These are phyloP conservation scores for Timandra comae DNA, from an alignment of 2,888 invertebrate genomes.

Conservation along the genomic window DNA sequence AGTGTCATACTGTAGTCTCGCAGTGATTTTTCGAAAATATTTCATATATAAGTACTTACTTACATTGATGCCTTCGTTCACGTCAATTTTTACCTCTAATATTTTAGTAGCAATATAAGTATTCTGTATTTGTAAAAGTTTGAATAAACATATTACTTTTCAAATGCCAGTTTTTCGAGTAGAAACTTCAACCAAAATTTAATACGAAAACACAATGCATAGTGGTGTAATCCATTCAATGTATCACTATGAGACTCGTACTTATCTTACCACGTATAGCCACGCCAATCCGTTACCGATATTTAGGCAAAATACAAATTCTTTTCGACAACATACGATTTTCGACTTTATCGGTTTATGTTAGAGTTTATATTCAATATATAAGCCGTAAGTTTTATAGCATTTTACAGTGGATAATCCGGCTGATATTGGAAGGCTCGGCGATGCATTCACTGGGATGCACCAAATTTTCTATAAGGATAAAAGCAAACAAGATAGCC, in stretches of 20 bases:
- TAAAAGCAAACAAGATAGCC: slow-evolving; percentile 76
- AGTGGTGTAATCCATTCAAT: slow-evolving; percentile 64
- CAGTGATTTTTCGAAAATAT: too few species aligned
- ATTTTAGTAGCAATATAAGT: too few species aligned
- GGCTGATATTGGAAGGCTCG: slow-evolving; percentile 71
- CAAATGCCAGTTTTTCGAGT: background rate
- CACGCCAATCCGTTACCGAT: slow-evolving; percentile 71
- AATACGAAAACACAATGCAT: slow-evolving; percentile 50
- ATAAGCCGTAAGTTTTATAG: slow-evolving; percentile 42
- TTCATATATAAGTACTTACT: too few species aligned
- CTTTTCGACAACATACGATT: slow-evolving; percentile 35
- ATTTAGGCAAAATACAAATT: slow-evolving; percentile 72
- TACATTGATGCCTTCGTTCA: too few species aligned
- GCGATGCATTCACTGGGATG: slow-evolving; percentile 72
- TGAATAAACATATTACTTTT: background rate
- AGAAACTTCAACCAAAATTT: too few species aligned
- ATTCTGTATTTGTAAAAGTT: too few species aligned
- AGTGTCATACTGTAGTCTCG: too few species aligned
- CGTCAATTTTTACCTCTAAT: too few species aligned
- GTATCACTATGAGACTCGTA: slow-evolving; percentile 61
- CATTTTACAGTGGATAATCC: slow-evolving; percentile 68
- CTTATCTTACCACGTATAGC: slow-evolving; percentile 67
- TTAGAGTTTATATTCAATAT: slow-evolving; percentile 37
- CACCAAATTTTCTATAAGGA: slow-evolving; percentile 76
- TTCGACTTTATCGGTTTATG: slow-evolving; percentile 30